Conservation (phyloP, 2,888 invertebrate species). For the Volucella zonaria region DNA sequence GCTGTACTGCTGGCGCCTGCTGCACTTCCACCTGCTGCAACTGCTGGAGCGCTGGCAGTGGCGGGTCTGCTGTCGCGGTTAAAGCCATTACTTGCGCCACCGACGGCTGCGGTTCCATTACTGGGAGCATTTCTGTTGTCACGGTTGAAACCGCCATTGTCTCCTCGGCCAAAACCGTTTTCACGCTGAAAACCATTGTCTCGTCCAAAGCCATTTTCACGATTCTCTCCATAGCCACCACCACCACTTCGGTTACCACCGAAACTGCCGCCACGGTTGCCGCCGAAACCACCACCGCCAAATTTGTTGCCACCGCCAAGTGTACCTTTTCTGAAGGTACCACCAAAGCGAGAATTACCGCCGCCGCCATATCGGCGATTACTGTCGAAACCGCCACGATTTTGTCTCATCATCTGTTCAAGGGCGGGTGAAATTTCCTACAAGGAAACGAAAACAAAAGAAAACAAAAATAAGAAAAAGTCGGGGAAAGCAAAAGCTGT, state of each 20-base stretch:
- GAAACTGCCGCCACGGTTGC: slow-evolving; percentile 63
- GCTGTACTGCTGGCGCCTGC: slow-evolving; percentile 2
- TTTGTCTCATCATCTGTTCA: slow-evolving; percentile 89
- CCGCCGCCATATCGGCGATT: slow-evolving; percentile 83
- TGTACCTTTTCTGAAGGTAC: slow-evolving; percentile 76
- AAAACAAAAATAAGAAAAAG: neutral
- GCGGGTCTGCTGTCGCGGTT: slow-evolving; percentile 75
- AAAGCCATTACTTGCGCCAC: neutral
- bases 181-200: slow-evolving; percentile 43
- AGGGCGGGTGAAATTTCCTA: slow-evolving; percentile 93
- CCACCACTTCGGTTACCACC: slow-evolving; percentile 61
- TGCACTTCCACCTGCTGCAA: neutral
- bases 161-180: slow-evolving; percentile 32
- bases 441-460: slow-evolving; percentile 74
- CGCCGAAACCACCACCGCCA: slow-evolving; percentile 74
- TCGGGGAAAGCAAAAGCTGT: slow-evolving; percentile 10
- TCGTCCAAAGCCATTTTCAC: slow-evolving; percentile 57
- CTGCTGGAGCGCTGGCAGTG: slow-evolving; percentile 9
- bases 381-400: slow-evolving; percentile 85
- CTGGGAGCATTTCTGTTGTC: slow-evolving; percentile 75
- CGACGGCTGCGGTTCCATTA: slow-evolving; percentile 3
- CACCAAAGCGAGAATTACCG: slow-evolving; percentile 78
- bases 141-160: slow-evolving; percentile 56
- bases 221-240: slow-evolving; percentile 53
- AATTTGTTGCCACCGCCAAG: slow-evolving; percentile 76